Percentiles rank a stretch among this genome's conserved stretches.
Evolutionary conservation across 2,888 invertebrate species (phyloP).

Genomic region (Choristoneura rosaceana): DNA sequence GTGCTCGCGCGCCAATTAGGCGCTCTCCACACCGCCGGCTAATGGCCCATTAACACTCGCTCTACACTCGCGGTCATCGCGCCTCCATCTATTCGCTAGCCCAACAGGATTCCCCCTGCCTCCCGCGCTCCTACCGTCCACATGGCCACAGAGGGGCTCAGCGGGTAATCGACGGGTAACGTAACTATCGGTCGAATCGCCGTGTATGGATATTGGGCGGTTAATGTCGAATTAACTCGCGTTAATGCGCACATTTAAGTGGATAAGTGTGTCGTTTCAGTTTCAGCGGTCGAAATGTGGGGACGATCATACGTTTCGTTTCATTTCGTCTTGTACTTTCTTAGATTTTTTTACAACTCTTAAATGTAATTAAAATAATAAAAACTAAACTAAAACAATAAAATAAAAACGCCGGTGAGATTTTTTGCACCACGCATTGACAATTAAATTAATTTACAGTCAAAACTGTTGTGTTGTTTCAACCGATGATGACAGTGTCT

Average conservation of each 20-base stretch:
- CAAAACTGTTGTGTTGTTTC: too few relatives aligned
- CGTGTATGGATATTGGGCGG: slow-evolving; percentile 50
- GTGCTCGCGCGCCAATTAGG: slow-evolving; percentile 71
- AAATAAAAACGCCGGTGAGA: too few relatives aligned
- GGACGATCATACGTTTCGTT: neutral
- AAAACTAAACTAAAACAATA: too few relatives aligned
- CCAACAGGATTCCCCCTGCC: slow-evolving; percentile 47
- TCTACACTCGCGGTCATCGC: slow-evolving; percentile 62
- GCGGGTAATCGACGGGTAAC: slow-evolving; percentile 54
- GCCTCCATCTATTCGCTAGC: slow-evolving; percentile 62
- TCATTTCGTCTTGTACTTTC: neutral
- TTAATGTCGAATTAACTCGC: slow-evolving; percentile 56
- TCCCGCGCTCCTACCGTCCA: slow-evolving; percentile 46
- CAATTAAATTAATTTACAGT: too few relatives aligned
- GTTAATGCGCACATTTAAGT: slow-evolving; percentile 31
- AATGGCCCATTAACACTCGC: slow-evolving; percentile 82
- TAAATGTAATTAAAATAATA: neutral
- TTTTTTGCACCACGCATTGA: too few relatives aligned
- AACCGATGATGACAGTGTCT: slow-evolving; percentile 10
- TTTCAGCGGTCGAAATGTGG: slow-evolving; percentile 16
- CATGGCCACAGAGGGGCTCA: slow-evolving; percentile 50
- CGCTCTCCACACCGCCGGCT: slow-evolving; percentile 65
- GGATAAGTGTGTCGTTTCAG: slow-evolving; percentile 17
- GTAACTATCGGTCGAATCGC: slow-evolving; percentile 56
- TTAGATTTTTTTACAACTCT: neutral